phyloP scores from a whole-genome alignment of 2,888 invertebrate species.

The Clistopyga incitator region DNA sequence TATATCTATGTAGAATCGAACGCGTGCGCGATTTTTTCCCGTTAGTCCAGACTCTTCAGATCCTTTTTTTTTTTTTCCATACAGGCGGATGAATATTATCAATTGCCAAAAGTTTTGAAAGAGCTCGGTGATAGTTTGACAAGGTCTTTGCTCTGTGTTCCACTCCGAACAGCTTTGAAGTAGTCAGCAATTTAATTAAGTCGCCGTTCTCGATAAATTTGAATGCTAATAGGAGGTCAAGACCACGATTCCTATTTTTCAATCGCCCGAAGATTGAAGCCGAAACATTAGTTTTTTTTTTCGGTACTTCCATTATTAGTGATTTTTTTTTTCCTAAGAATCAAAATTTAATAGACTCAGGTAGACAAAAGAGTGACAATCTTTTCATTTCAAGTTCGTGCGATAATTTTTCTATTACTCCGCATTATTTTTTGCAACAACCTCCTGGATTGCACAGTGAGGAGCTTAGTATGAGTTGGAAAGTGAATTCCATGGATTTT shows the following conservation, averaged over 20 bases:
- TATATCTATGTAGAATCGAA: constrained; percentile 4
- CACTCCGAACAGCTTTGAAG: background rate
- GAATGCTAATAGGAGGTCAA: too few species aligned
- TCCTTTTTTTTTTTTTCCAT: background rate
- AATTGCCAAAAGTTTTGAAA: background rate
- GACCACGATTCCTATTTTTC: too few species aligned
- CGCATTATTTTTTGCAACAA: too few species aligned
- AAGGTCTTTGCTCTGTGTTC: background rate
- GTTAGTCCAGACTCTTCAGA: background rate
- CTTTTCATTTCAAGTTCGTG: too few species aligned
- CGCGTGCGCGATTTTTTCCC: constrained; percentile 1
- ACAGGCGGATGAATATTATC: background rate
- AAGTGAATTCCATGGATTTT: background rate
- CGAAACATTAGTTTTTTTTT: too few species aligned
- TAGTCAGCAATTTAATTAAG: background rate
- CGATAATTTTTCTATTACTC: too few species aligned
- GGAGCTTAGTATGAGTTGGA: background rate
- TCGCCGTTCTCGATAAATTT: too few species aligned
- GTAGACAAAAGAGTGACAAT: too few species aligned
- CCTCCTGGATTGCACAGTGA: background rate
- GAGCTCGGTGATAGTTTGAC: background rate
- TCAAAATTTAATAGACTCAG: too few species aligned
- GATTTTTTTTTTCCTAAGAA: too few species aligned
- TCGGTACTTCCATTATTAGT: too few species aligned
- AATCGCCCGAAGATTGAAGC: too few species aligned